Evolutionary conservation across 2,888 invertebrate genomes (phyloP), one percentile per base, ranked within the genome.

Genomic region (Metacarcinus magister): DNA sequence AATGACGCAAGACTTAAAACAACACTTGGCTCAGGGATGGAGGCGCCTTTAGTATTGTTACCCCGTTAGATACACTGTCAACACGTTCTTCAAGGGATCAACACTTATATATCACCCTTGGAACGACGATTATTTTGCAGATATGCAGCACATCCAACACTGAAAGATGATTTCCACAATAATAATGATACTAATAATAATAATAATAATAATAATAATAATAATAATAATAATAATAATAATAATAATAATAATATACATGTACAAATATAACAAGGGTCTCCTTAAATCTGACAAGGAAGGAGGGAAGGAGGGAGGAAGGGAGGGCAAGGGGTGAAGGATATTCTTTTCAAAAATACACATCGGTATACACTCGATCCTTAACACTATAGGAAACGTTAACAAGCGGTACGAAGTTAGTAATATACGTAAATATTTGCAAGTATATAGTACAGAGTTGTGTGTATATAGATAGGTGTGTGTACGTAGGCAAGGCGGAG

Each of bases 281-380:
- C 89, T 89, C 89, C 43, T 89, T 44, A 19, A 44, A 89, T 39
- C 39, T 89, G 44, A 44, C 16, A 92, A 46, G 32, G 46, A 75
- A 28, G 44, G 44, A 39, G 94, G 44, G 94, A 67, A 46, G 28
- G 93, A 67, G 93, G 67, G 93, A 32, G 93, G 48, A 39, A 75
- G 93, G 23, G 75, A 93, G 43, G 39, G 43, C 39, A 23, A 39
- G 93, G 43, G 93, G 19, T 2, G 54, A 28, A 46, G 43, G 19
- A 48, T n/a, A 13, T 28, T 75, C 8, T 8, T 75, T 28, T 75
- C n/a, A 75, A 28, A 75, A 75, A 75, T 75, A 75, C 75, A 75
- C 75, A 75, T 75, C 4, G 75, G 75, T 75, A 75, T 75, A 75
- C 75, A 75, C 75, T 75, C 75, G 75, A 75, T 75, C n/a, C 75